Conservation (phyloP, 1,140 invertebrate genomes). For the Psix sp. region DNA sequence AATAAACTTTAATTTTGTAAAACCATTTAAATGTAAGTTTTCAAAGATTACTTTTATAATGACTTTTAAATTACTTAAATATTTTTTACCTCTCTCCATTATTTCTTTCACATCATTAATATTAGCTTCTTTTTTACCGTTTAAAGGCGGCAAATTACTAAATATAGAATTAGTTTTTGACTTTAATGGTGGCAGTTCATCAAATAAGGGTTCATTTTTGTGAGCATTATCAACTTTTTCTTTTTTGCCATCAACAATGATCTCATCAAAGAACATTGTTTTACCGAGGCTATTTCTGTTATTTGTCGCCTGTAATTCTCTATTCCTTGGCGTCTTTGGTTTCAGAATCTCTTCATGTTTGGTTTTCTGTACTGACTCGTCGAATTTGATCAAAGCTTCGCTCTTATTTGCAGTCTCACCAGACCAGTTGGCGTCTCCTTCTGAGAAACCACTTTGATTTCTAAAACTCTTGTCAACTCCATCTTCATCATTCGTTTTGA, state of each 20-base stretch:
- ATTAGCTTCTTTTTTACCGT: slow-evolving; percentile 72
- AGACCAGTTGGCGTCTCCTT: slow-evolving; percentile 56
- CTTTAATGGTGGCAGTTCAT: slow-evolving; percentile 70
- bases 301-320: slow-evolving; percentile 69
- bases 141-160: slow-evolving; percentile 70
- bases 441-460: slow-evolving; percentile 46
- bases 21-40: too few relatives aligned
- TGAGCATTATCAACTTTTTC: slow-evolving; percentile 67
- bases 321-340: slow-evolving; percentile 60
- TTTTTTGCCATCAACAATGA: slow-evolving; percentile 71
- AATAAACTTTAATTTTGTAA: too few relatives aligned
- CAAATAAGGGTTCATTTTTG: slow-evolving; percentile 68
- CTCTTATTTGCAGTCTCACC: slow-evolving; percentile 19
- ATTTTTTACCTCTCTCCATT: slow-evolving; percentile 72
- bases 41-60: too few relatives aligned
- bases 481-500: slow-evolving; percentile 37
- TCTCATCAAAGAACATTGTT: slow-evolving; percentile 73
- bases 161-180: slow-evolving; percentile 71
- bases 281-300: slow-evolving; percentile 70
- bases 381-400: slow-evolving; percentile 67
- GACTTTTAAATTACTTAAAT: too few relatives aligned
- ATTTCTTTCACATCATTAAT: slow-evolving; percentile 76
- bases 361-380: slow-evolving; percentile 59
- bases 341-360: slow-evolving; percentile 67
- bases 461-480: slow-evolving; percentile 55